Evolutionary conservation across 2,888 invertebrate genomes (phyloP), one percentile per base, ranked within the genome.

Genomic region (Platynereis dumerilii): DNA sequence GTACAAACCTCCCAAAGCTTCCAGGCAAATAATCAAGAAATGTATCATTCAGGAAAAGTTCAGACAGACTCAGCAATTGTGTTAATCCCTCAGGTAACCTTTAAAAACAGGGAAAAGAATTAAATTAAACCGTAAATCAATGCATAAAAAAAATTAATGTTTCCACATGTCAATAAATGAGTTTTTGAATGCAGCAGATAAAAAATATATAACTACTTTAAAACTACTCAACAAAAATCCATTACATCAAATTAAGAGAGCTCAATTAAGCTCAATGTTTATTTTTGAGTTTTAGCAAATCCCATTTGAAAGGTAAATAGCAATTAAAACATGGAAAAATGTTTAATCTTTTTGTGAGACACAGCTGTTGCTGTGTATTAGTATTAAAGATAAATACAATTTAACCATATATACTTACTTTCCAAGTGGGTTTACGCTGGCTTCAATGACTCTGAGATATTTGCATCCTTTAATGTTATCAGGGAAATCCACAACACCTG

Each of bases 11-110:
- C 55, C 96, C 96, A 86, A 96, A 94, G 86, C 94, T 96, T 58
- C 94, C 95, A 64, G 96, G 96, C 67, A 96, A 87, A 86, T 92
- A 96, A 84, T 96, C 95, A 72, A 96, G 88, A 83, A 92, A 93
- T 64, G 93, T 93, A 83, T 96, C 95, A 86, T 94, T 96, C 61
- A 96, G 87, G 85, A 92, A 92, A 68, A 96, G 87, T 82, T 96
- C 93, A 82, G 92, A 91, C 71, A 96, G 86, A 71, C 92, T 91
- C 75, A 92, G 90, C 67, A 96, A 87, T 81, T 92, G 94, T 69
- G 94, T 94, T 74, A 96, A 90, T 68, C 93, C 92, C 85, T 95
- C 95, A n/a, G 96, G 95, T 66, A 96, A 88, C 81, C 85, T 85
- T 72, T 26, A 60, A n/a, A 44, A 65, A n/a, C n/a, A n/a, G 27